Conservation (phyloP, 2,797 vertebrate species). For the Alca torda region DNA sequence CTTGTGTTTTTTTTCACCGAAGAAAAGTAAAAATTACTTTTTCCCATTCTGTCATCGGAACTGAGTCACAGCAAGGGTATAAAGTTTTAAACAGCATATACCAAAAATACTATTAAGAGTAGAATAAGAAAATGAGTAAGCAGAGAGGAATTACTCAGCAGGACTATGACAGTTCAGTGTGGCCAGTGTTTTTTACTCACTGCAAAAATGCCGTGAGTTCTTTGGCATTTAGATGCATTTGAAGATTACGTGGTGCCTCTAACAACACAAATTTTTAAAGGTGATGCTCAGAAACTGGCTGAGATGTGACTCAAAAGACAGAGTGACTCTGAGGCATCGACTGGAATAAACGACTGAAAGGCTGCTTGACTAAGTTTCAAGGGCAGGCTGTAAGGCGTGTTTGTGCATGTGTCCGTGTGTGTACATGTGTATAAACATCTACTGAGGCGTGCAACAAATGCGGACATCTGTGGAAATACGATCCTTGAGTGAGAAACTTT, state of each 20-base stretch:
- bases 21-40: background rate
- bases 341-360: background rate
- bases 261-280: background rate
- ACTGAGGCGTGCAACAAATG: background rate
- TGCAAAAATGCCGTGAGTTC: background rate
- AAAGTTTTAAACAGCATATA: background rate
- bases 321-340: background rate
- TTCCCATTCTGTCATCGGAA: background rate
- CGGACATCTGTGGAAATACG: background rate
- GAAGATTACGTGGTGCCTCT: background rate
- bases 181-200: background rate
- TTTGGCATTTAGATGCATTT: background rate
- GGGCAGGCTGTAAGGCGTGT: background rate
- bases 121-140: background rate
- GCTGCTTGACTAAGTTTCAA: background rate
- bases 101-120: background rate
- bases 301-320: background rate
- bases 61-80: background rate
- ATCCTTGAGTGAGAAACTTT: background rate
- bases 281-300: background rate
- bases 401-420: background rate
- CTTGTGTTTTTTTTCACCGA: background rate
- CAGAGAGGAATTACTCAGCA: background rate
- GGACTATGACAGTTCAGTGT: background rate
- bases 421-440: background rate